Base-by-base conservation (phyloP, 2,888 invertebrate species). In the Erebia ligea region DNA sequence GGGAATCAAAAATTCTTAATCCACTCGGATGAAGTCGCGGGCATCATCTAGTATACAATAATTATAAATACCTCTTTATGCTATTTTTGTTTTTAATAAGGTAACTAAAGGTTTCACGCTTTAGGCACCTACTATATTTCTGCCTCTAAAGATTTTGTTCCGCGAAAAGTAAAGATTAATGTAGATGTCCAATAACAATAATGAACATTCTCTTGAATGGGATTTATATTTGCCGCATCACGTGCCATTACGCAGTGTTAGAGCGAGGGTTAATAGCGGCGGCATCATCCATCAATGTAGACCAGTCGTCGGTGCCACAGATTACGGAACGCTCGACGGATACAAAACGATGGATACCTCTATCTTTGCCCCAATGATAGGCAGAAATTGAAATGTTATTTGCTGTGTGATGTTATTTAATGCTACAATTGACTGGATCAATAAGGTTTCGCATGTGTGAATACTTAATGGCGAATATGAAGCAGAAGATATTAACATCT, bases 241-340 rank as follows among this genome's bases (percentile, higher is more conserved):
- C 76, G 81, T 76, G 81, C 86, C 86, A 85, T 87, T 85, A 86
- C 80, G 81, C 81, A 82, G 76, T 82, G 83, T 84, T 85, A 84
- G 79, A 82, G 75, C 77, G 76, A 76, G 80, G 81, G 81, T 79
- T 85, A 84, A 85, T 84, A 81, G 80, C 67, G 69, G 57, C 68
- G 67, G 69, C 79, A 80, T 74, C 85, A 87, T 88, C 85, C 80
- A 89, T 89, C 87, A 87, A 81, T 78, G 80, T 78, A 79, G 80
- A 75, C 84, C 76, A 84, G 84, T 85, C 86, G 85, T 86, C 79
- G 79, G 75, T 70, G 73, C 69, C 75, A 70, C 68, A 70, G 70
- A 67, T 69, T 72, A 68, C 45, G 67, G 17, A 45, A 70, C 56
- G 59, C 50, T 67, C 58, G 69, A 74, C 69, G 56, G 70, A 50